These are phyloP conservation scores for Eledone cirrhosa DNA, from an alignment of 2,888 invertebrate genomes.

Conservation along the genomic window DNA sequence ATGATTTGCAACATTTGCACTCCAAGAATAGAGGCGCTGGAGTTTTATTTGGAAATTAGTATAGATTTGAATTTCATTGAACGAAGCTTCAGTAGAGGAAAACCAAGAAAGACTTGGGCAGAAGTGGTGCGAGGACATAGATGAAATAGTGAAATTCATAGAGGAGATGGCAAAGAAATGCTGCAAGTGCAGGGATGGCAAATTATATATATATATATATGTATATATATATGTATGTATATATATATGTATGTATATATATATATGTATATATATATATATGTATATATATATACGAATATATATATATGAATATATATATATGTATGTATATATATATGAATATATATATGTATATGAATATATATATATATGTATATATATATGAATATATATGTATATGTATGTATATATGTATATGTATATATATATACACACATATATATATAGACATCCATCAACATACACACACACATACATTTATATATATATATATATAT, in stretches of 20 bases:
- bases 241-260: not conserved
- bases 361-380: not conserved
- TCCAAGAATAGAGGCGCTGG: too few relatives aligned
- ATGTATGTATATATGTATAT: not conserved
- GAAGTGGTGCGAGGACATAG: too few relatives aligned
- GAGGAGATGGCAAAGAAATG: too few relatives aligned
- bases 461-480: not conserved
- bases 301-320: not conserved
- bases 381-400: not conserved
- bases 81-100: too few relatives aligned
- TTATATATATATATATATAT: not conserved
- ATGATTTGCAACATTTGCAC: too few relatives aligned
- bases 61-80: too few relatives aligned
- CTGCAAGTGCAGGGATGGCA: too few relatives aligned
- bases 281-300: not conserved
- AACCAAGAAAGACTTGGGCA: too few relatives aligned
- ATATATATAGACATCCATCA: not conserved
- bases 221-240: not conserved
- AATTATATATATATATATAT: not conserved
- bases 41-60: too few relatives aligned
- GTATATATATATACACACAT: slow-evolving; percentile 1
- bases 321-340: slow-evolving; percentile 1
- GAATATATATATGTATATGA: not conserved
- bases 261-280: not conserved
- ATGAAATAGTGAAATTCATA: too few relatives aligned